Evolutionary conservation across 2,888 invertebrate genomes (phyloP).

Genomic region (Lasioglossum lativentre): DNA sequence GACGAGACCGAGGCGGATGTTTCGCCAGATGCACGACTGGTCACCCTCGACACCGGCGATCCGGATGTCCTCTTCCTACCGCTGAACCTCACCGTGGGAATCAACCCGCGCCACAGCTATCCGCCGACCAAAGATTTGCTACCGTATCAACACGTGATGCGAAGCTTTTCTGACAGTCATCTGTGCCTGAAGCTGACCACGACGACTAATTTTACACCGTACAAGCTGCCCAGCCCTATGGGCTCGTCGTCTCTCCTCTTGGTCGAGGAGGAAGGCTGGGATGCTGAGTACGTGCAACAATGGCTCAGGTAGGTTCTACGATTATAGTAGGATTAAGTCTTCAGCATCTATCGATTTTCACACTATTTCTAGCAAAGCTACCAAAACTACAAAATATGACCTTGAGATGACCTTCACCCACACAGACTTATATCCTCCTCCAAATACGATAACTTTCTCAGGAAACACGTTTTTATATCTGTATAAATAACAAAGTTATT

Average conservation of each 20-base stretch:
- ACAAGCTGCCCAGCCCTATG: constrained; percentile 77
- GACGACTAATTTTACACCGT: constrained; percentile 82
- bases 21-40: constrained; percentile 85
- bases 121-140: constrained; percentile 89
- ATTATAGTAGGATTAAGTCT: no score
- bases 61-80: constrained; percentile 90
- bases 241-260: constrained; percentile 80
- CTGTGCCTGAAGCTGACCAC: constrained; percentile 90
- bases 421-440: no score
- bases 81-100: constrained; percentile 87
- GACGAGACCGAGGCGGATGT: constrained; percentile 88
- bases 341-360: no score
- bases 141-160: constrained; percentile 90
- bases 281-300: constrained; percentile 91
- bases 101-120: constrained; percentile 89
- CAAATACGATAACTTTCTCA: no score
- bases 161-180: constrained; percentile 91
- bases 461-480: no score
- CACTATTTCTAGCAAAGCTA: no score
- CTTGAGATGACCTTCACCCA: no score
- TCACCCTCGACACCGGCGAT: constrained; percentile 87
- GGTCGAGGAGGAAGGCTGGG: constrained; percentile 85
- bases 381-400: no score
- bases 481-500: no score
- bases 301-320: constrained; percentile 86